A percentile compares a stretch with the other conserved stretches of the same genome.
phyloP scores from a whole-genome alignment of 2,888 invertebrate genomes.

The Hemicrepidius hirtus region DNA sequence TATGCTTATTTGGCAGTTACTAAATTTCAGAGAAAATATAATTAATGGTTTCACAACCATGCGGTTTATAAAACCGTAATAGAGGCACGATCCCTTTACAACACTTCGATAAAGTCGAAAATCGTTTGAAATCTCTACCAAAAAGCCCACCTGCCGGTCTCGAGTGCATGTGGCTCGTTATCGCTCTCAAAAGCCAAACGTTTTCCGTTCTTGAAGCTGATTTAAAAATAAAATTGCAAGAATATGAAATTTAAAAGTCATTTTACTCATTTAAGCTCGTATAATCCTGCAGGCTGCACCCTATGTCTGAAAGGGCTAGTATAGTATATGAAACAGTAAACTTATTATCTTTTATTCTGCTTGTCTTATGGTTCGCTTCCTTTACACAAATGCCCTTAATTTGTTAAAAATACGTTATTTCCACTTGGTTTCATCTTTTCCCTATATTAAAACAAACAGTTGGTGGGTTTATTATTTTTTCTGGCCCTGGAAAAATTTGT shows the following conservation, averaged over 20 bases:
- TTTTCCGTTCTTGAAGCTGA: slow-evolving; percentile 26
- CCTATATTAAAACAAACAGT: background rate
- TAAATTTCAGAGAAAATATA: slow-evolving; percentile 25
- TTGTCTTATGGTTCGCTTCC: background rate
- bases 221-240: slow-evolving; percentile 45
- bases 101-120: slow-evolving; percentile 11
- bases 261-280: slow-evolving; percentile 28
- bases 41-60: slow-evolving; percentile 30
- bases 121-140: slow-evolving; percentile 21
- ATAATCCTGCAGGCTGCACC: slow-evolving; percentile 17
- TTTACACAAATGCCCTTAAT: slow-evolving; percentile 7
- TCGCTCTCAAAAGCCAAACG: slow-evolving; percentile 36
- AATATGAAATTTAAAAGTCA: slow-evolving; percentile 41
- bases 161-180: slow-evolving; percentile 44
- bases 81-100: background rate
- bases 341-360: slow-evolving; percentile 3
- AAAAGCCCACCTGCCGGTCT: slow-evolving; percentile 41
- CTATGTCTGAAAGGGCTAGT: background rate
- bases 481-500: background rate
- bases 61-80: slow-evolving; percentile 26
- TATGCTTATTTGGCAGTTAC: slow-evolving; percentile 6
- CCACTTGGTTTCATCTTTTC: background rate
- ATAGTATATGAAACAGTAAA: slow-evolving; percentile 1
- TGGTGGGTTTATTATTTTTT: background rate
- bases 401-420: slow-evolving; percentile 8